These are phyloP conservation scores for Chroicocephalus ridibundus DNA, from an alignment of 2,113 vertebrate genomes.

Conservation along the genomic window DNA sequence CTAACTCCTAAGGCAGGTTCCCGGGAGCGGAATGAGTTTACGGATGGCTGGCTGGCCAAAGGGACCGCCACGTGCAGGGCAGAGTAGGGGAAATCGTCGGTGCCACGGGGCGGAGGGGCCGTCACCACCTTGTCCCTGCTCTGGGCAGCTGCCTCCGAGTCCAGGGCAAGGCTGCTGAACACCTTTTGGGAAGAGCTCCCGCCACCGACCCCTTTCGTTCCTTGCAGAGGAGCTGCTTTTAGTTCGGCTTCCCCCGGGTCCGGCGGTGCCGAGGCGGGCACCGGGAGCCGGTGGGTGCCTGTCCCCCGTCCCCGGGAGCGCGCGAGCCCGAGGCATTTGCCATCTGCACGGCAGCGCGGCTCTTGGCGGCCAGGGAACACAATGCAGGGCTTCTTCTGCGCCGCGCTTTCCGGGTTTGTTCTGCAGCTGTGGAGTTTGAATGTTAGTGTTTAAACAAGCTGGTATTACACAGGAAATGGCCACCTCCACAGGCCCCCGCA, in stretches of 20 bases:
- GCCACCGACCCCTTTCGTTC: neutral
- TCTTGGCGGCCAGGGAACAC: slow-evolving; percentile 58
- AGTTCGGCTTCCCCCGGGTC: neutral
- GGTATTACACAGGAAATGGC: slow-evolving; percentile 84
- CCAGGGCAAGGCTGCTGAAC: neutral
- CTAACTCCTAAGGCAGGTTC: neutral
- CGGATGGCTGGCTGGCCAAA: neutral
- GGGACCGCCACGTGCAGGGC: accelerated
- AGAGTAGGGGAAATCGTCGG: neutral
- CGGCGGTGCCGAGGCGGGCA: neutral
- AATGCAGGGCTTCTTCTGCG: slow-evolving; percentile 77
- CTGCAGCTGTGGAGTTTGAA: slow-evolving; percentile 80
- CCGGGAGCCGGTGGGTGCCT: neutral
- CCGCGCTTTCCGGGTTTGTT: slow-evolving; percentile 78
- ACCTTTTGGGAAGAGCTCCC: neutral
- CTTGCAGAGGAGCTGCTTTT: neutral
- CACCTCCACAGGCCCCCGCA: slow-evolving; percentile 79
- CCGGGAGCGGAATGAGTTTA: neutral
- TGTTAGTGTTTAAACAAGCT: slow-evolving; percentile 84
- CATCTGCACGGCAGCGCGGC: slow-evolving; percentile 64
- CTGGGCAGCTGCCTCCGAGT: neutral
- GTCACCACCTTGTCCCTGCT: neutral
- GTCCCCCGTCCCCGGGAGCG: neutral
- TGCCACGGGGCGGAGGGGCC: neutral
- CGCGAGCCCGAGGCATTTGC: slow-evolving; percentile 50